Evolutionary conservation across 2,797 vertebrate species (phyloP), one percentile per base, ranked within the genome.

Genomic region (Denticeps clupeoides): DNA sequence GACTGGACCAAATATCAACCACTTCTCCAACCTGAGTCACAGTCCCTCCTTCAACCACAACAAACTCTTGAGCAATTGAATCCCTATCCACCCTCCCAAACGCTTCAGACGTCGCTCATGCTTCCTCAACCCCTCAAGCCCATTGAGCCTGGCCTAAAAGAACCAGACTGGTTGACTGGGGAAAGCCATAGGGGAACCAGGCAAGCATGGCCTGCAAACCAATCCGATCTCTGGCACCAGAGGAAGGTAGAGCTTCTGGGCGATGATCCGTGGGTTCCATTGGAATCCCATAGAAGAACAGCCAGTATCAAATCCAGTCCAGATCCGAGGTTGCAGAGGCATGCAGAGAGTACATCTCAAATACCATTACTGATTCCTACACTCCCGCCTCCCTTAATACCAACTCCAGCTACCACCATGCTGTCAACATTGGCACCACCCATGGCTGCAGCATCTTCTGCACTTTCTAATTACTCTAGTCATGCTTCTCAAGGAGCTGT

Each of bases 181-280:
- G 4, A 13, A 4, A 38, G 18, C 4, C 33, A 3, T 18, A 25
- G 42, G 19, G 10, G 2, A 12, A 28, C 7, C 28, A 66, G 45
- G 27, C 56, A 61, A 1, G 38, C 51, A 2, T 77, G 75, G 75
- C 60, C 67, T 1, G 4, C 18, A 0, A 64, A 68, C 18, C 64
- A 65, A 19, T 72, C 69, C 54, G 73, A 82, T 45, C 66, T 75
- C 1, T 81, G 73, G 77, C 71, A 72, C 16, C 53, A 65, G 9
- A 55, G 31, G 24, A 55, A 58, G 7, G 37, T 64, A 4, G 78
- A 81, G 56, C 57, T 61, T 54, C 45, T 70, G 5, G 76, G 77
- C 37, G 78, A 78, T 42, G 65, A 62, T 33, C 71, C 63, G 5
- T 35, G 40, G 45, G 27, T 59, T n/a, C 69, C 69, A 11, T 47